Percentiles rank a stretch among this genome's conserved stretches.
Conservation (phyloP, 2,113 vertebrate genomes). For the Etia nguti region DNA sequence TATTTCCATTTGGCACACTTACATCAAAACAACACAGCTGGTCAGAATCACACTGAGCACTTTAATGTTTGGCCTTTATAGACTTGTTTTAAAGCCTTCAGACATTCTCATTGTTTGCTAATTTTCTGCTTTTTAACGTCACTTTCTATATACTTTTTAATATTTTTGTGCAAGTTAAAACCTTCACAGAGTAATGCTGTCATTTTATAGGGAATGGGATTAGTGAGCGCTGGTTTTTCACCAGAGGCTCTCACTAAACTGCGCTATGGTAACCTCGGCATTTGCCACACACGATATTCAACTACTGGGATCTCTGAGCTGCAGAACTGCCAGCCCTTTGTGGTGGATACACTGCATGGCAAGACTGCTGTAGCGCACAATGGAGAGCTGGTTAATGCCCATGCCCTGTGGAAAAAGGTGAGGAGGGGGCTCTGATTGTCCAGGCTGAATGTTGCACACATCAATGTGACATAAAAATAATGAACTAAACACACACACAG, state of each 20-base stretch:
- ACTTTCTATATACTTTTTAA: neutral
- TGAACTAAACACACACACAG: neutral
- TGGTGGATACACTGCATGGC: slow-evolving; percentile 95
- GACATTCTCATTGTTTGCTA: neutral
- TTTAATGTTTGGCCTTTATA: neutral
- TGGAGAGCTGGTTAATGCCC: slow-evolving; percentile 90
- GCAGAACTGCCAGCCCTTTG: slow-evolving; percentile 98
- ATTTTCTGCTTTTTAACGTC: neutral
- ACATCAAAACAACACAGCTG: neutral
- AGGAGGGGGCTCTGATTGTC: neutral
- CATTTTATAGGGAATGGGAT: slow-evolving; percentile 86
- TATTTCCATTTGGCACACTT: neutral
- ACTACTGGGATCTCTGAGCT: slow-evolving; percentile 92
- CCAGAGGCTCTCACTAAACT: slow-evolving; percentile 89
- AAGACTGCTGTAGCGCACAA: slow-evolving; percentile 97
- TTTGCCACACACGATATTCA: slow-evolving; percentile 94
- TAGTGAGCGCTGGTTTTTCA: slow-evolving; percentile 86
- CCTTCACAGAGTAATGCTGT: neutral
- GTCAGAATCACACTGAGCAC: neutral
- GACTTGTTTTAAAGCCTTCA: neutral
- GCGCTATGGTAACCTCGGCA: slow-evolving; percentile 89
- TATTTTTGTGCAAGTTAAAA: neutral
- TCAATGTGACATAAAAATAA: neutral
- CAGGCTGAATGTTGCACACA: neutral
- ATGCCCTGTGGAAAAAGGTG: slow-evolving; percentile 83